phyloP scores from a whole-genome alignment of 2,888 invertebrate genomes.

The Drosophila mimica region DNA sequence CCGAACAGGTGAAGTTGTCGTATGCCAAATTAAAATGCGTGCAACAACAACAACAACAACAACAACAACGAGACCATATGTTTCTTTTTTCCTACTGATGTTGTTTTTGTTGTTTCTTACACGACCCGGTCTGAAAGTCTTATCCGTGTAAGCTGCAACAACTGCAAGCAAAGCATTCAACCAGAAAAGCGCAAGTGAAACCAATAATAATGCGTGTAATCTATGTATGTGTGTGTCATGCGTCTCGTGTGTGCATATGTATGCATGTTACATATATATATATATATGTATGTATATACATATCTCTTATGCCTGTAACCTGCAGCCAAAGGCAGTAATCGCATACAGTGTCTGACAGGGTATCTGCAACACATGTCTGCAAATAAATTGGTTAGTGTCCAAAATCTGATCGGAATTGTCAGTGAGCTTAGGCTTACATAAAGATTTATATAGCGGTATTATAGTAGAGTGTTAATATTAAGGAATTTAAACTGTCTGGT shows the following conservation, averaged over 20 bases:
- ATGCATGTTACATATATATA: neutral
- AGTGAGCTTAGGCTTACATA: neutral
- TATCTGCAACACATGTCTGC: slow-evolving; percentile 5
- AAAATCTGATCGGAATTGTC: neutral
- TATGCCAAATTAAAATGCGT: slow-evolving; percentile 41
- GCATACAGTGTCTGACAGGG: neutral
- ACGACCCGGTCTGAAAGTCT: slow-evolving; percentile 52
- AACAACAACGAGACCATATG: slow-evolving; percentile 2
- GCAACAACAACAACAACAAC: slow-evolving; percentile 15
- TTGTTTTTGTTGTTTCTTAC: slow-evolving; percentile 23
- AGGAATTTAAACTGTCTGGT: neutral
- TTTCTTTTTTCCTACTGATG: neutral
- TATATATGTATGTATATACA: too few species aligned
- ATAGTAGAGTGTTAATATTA: neutral
- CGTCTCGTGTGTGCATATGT: slow-evolving; percentile 6
- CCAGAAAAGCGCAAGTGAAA: slow-evolving; percentile 63
- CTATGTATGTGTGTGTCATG: neutral
- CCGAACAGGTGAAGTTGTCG: slow-evolving; percentile 51
- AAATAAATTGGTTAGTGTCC: neutral
- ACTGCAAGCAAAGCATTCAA: slow-evolving; percentile 24
- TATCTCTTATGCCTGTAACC: slow-evolving; percentile 7
- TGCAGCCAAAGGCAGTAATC: slow-evolving; percentile 18
- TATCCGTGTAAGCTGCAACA: slow-evolving; percentile 34
- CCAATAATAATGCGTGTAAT: slow-evolving; percentile 44
- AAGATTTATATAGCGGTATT: neutral